Conservation (phyloP, 2,888 invertebrate species). For the Lycocerus yunnanus region DNA sequence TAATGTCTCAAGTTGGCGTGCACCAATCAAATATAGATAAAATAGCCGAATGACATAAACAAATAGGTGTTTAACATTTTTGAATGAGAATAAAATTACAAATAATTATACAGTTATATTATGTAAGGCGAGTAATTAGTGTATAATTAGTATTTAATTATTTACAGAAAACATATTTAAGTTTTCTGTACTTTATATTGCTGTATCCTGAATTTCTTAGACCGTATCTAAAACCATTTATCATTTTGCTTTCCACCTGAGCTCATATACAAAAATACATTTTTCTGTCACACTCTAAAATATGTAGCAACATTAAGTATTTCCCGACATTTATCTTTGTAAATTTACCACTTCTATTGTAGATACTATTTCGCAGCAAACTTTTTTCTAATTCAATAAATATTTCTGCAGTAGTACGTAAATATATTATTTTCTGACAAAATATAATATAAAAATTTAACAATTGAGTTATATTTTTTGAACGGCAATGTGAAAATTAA, state of each 20-base stretch:
- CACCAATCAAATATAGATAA: not conserved
- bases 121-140: not conserved
- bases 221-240: constrained; percentile 30
- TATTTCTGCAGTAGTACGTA: constrained; percentile 9
- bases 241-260: constrained; percentile 29
- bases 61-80: not conserved
- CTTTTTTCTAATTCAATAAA: constrained; percentile 26
- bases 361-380: constrained; percentile 25
- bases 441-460: not conserved
- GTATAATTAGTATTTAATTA: not conserved
- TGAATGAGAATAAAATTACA: not conserved
- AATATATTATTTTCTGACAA: not conserved
- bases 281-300: constrained; percentile 29
- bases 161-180: constrained; percentile 3
- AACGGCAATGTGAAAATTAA: too few relatives aligned
- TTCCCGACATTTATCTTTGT: constrained; percentile 31
- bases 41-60: not conserved
- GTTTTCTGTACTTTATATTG: constrained; percentile 7
- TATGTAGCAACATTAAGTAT: constrained; percentile 32
- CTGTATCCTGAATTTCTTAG: constrained; percentile 5
- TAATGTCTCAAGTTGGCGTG: not conserved
- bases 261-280: constrained; percentile 29
- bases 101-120: not conserved
- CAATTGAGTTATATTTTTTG: not conserved
- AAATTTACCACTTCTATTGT: constrained; percentile 28